These are phyloP conservation scores for Colinus virginianus DNA, from an alignment of 2,113 vertebrate genomes.

Conservation along the genomic window DNA sequence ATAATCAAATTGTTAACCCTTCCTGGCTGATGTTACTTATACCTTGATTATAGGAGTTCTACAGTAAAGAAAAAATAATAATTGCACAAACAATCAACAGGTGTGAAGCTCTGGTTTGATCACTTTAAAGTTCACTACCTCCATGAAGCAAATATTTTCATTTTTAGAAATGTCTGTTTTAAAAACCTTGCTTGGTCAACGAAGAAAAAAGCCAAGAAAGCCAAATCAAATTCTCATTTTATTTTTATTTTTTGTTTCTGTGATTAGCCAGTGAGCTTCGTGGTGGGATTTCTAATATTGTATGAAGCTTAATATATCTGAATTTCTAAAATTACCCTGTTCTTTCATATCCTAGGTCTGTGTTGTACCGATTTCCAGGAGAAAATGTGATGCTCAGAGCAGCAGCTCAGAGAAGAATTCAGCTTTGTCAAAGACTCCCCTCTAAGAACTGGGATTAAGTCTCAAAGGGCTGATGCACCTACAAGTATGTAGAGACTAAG, in stretches of 20 bases:
- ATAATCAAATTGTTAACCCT: neutral
- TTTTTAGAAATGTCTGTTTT: neutral
- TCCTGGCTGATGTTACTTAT: neutral
- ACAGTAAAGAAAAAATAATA: neutral
- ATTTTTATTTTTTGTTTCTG: neutral
- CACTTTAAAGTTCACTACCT: neutral
- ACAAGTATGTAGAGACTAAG: neutral
- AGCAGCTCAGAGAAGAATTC: neutral
- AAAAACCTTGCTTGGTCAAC: neutral
- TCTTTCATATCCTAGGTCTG: neutral
- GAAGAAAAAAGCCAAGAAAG: neutral
- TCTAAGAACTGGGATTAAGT: neutral
- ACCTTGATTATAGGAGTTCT: neutral
- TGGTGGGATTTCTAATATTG: neutral
- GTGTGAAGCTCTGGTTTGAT: neutral
- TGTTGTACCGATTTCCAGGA: neutral
- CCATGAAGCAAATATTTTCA: neutral
- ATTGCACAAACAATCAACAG: neutral
- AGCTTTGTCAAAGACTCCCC: neutral
- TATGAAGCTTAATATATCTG: neutral
- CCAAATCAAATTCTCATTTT: accelerated
- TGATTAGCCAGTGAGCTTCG: neutral
- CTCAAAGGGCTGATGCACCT: neutral
- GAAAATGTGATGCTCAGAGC: neutral
- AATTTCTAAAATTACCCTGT: neutral